Evolutionary conservation across 2,113 vertebrate genomes (phyloP).

Genomic region (Hiodon alosoides): DNA sequence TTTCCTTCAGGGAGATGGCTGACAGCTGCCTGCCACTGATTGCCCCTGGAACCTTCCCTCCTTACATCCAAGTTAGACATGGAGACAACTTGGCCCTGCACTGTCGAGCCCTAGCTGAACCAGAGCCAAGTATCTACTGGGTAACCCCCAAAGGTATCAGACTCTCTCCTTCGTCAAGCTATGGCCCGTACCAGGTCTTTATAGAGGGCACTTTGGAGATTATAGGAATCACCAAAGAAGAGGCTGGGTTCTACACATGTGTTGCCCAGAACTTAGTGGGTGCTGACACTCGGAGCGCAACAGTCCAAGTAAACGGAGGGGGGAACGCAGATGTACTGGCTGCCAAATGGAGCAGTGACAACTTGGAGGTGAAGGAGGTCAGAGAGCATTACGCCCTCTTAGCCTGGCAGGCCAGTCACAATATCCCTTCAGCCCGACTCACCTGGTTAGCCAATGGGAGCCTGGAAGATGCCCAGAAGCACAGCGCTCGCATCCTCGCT

Average conservation of each 20-base stretch:
- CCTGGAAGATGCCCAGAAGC: constrained; percentile 39
- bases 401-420: constrained; percentile 71
- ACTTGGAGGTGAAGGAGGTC: constrained; percentile 63
- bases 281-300: constrained; percentile 80
- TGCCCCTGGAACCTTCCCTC: constrained; percentile 69
- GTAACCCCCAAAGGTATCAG: constrained; percentile 75
- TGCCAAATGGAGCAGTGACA: constrained; percentile 32
- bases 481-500: constrained; percentile 71
- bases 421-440: constrained; percentile 75
- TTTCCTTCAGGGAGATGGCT: constrained; percentile 85
- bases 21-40: constrained; percentile 86
- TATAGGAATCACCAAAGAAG: constrained; percentile 51
- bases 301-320: constrained; percentile 65
- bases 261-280: constrained; percentile 90
- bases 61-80: constrained; percentile 56
- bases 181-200: constrained; percentile 61
- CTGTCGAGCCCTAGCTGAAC: constrained; percentile 87
- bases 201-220: constrained; percentile 88
- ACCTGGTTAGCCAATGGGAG: constrained; percentile 70
- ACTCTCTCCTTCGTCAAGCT: constrained; percentile 50
- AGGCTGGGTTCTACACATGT: constrained; percentile 88
- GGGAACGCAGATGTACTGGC: constrained; percentile 39
- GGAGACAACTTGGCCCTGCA: constrained; percentile 70
- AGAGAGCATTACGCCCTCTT: constrained; percentile 72
- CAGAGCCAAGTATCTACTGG: constrained; percentile 89